phyloP scores from a whole-genome alignment of 2,797 vertebrate genomes.

The Leucoraja ocellata region DNA sequence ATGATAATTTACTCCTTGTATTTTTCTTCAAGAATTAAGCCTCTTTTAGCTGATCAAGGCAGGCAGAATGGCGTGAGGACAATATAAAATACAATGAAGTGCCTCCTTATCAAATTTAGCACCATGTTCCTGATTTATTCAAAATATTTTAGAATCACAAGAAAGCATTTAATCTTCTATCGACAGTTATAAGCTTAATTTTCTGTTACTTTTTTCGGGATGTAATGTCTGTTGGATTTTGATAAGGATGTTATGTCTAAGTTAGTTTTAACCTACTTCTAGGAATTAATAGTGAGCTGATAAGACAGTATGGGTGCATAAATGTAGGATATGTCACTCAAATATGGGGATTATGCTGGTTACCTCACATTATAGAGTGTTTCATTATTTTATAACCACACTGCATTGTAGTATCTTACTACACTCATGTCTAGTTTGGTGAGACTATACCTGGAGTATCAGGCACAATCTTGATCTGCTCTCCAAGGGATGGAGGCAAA shows the following conservation, averaged over 20 bases:
- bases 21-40: conserved; percentile 24
- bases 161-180: not conserved
- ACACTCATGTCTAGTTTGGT: too few relatives aligned
- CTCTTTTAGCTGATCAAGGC: not conserved
- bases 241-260: not conserved
- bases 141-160: conserved; percentile 25
- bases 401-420: not conserved
- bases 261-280: not conserved
- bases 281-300: not conserved
- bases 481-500: too few relatives aligned
- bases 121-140: conserved; percentile 16
- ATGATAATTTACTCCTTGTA: conserved; percentile 31
- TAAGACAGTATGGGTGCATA: not conserved
- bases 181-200: not conserved
- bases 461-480: too few relatives aligned
- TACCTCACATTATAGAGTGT: not conserved
- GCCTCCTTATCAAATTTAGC: not conserved
- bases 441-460: too few relatives aligned
- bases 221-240: conserved; percentile 4
- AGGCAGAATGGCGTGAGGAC: not conserved
- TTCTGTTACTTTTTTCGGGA: not conserved
- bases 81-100: conserved; percentile 15
- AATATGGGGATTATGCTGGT: not conserved
- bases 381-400: not conserved
- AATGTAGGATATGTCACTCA: not conserved